Evolutionary conservation across 2,888 invertebrate genomes (phyloP).

Genomic region (Glaucopsyche alexis): DNA sequence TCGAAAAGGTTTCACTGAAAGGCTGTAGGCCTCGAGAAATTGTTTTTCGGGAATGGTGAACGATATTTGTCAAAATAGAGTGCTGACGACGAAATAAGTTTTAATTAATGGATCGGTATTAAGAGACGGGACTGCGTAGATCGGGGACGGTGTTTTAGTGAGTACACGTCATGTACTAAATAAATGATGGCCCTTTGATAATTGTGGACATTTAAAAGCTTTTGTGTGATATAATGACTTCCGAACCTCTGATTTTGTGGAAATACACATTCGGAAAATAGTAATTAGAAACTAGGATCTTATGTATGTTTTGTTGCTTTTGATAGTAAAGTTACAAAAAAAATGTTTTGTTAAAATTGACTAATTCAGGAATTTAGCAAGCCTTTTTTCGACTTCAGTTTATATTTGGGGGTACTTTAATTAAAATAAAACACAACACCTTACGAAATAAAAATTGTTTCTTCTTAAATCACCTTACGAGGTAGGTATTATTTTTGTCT

Average conservation of each 20-base stretch:
- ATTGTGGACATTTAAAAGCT: slow-evolving; percentile 27
- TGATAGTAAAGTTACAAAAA: no score
- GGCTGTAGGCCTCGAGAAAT: slow-evolving; percentile 23
- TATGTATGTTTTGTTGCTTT: no score
- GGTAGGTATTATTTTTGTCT: background rate
- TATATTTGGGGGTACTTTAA: no score
- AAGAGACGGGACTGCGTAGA: slow-evolving; percentile 63
- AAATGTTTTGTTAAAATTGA: no score
- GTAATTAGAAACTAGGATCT: no score
- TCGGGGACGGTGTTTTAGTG: slow-evolving; percentile 51
- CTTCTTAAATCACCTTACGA: background rate
- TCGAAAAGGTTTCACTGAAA: slow-evolving; percentile 26
- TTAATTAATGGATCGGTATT: slow-evolving; percentile 79
- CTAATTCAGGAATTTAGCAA: no score
- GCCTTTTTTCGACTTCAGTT: no score
- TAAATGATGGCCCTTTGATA: slow-evolving; percentile 35
- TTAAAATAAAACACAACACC: background rate
- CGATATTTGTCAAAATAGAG: slow-evolving; percentile 57
- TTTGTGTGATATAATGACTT: slow-evolving; percentile 9
- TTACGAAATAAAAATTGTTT: background rate
- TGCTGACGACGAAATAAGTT: slow-evolving; percentile 74
- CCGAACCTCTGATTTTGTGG: background rate
- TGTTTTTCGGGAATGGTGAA: slow-evolving; percentile 55
- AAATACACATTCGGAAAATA: background rate
- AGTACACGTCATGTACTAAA: slow-evolving; percentile 38